Evolutionary conservation across 2,797 vertebrate genomes (phyloP), one percentile per base, ranked within the genome.

Genomic region (Enteromius mattozi): DNA sequence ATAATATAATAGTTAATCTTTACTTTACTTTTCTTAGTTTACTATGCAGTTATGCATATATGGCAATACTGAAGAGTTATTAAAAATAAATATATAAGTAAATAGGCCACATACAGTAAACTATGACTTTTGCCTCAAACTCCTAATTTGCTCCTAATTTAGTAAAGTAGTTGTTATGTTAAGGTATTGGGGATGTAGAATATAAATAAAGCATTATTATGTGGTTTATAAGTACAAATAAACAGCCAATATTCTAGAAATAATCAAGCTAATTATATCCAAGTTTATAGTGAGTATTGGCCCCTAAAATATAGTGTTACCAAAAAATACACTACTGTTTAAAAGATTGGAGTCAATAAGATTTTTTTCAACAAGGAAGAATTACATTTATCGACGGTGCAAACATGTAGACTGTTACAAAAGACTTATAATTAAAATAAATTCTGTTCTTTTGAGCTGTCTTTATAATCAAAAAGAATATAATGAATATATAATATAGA

Each of bases 321-420:
- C 19, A 35, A 21, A 19, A 68, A 68, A 37, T 10, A 37, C 4
- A 14, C 21, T 24, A 14, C 37, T 13, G 24, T 63, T 30, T 6
- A 65, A 65, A 30, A 33, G 27, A 30, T 65, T 65, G 56, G 21
- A 21, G 54, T 59, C 3, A 3, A n/a, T 63, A 63, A 14, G 5
- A 27, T 63, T 63, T 27, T 27, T 59, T 63, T 51, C 17, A 33
- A 17, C 17, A 51, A 30, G 24, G 33, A 68, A 35, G 33, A 33
- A 68, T 68, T 70, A 70, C n/a, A 70, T n/a, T 70, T 13, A 70
- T 42, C 21, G 49, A 56, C 49, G 37, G 72, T 21, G 19, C 27
- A 49, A 27, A 47, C 14, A 49, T 71, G 27, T 71, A 66, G 17
- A 51, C 17, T 69, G 2, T 27, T 27, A 33, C 14, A 33, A 17